A percentile compares a stretch with the other conserved stretches of the same genome.
These are phyloP conservation scores for Tenebrio molitor DNA, from an alignment of 1,140 invertebrate species.

Conservation along the genomic window DNA sequence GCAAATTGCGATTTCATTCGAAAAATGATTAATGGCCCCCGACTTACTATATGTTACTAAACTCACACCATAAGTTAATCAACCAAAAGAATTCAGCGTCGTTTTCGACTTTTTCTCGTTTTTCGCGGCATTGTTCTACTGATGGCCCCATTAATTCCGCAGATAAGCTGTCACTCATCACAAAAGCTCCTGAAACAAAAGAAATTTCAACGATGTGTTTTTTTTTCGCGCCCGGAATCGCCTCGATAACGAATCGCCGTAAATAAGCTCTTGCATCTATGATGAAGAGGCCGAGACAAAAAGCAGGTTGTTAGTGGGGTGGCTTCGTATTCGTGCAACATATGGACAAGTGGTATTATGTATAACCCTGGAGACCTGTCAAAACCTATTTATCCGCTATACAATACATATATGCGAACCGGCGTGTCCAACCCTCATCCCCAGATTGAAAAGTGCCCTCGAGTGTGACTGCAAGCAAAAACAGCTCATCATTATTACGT, in stretches of 20 bases:
- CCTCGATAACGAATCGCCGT: neutral
- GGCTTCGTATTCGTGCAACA: conserved; percentile 52
- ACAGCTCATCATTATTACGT: conserved; percentile 5
- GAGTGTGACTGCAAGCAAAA: conserved; percentile 37
- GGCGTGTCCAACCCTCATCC: conserved; percentile 19
- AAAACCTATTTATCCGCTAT: conserved; percentile 61
- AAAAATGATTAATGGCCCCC: conserved; percentile 41
- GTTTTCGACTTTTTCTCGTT: conserved; percentile 10
- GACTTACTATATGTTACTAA: conserved; percentile 45
- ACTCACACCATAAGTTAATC: conserved; percentile 45
- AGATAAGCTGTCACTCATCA: conserved; percentile 25
- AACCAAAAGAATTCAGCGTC: conserved; percentile 37
- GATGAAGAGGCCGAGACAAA: conserved; percentile 25
- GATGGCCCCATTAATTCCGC: conserved; percentile 10
- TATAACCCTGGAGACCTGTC: conserved; percentile 62
- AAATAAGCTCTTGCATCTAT: conserved; percentile 32
- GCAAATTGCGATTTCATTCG: conserved; percentile 45
- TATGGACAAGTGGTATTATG: conserved; percentile 64
- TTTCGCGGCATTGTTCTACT: conserved; percentile 18
- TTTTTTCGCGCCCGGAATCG: conserved; percentile 15
- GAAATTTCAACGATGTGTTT: neutral
- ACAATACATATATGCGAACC: conserved; percentile 54
- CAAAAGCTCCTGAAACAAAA: conserved; percentile 18
- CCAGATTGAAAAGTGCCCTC: conserved; percentile 39
- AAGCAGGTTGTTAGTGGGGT: conserved; percentile 43